phyloP scores from a whole-genome alignment of 1,140 invertebrate genomes.

The Lanistes nyassanus region DNA sequence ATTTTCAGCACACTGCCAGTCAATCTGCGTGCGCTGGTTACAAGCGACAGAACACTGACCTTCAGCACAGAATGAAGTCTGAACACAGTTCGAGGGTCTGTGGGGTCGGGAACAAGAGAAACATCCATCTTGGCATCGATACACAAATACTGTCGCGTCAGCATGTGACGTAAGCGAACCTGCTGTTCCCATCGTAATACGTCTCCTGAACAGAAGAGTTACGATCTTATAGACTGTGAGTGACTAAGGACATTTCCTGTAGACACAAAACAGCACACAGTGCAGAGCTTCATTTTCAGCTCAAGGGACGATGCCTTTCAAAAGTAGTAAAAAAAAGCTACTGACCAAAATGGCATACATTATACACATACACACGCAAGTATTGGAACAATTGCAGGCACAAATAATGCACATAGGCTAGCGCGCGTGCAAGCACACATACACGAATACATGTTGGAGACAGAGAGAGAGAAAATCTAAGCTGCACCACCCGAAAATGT shows the following conservation, averaged over 20 bases:
- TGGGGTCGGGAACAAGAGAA: constrained; percentile 54
- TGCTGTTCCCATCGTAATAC: constrained; percentile 66
- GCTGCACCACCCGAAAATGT: neutral
- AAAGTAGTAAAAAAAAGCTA: too few species aligned
- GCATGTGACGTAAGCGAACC: constrained; percentile 62
- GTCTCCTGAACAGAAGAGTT: constrained; percentile 55
- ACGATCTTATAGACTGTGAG: too few species aligned
- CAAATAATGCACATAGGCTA: too few species aligned
- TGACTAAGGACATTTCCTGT: too few species aligned
- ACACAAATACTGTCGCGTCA: constrained; percentile 64
- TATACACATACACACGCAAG: constrained; percentile 1
- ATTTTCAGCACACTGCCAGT: too few species aligned
- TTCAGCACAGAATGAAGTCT: constrained; percentile 65
- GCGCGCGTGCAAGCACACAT: neutral
- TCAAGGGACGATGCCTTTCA: too few species aligned
- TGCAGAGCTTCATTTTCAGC: too few species aligned
- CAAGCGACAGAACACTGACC: constrained; percentile 35
- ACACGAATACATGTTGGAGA: neutral
- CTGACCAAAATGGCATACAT: too few species aligned
- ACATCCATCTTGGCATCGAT: constrained; percentile 60
- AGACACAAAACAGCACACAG: too few species aligned
- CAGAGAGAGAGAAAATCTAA: neutral
- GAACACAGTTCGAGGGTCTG: constrained; percentile 66
- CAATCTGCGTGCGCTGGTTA: too few species aligned
- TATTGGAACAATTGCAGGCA: constrained; percentile 6